Evolutionary conservation across 2,888 invertebrate species (phyloP), one percentile per base, ranked within the genome.

Genomic region (Neoascia interrupta): DNA sequence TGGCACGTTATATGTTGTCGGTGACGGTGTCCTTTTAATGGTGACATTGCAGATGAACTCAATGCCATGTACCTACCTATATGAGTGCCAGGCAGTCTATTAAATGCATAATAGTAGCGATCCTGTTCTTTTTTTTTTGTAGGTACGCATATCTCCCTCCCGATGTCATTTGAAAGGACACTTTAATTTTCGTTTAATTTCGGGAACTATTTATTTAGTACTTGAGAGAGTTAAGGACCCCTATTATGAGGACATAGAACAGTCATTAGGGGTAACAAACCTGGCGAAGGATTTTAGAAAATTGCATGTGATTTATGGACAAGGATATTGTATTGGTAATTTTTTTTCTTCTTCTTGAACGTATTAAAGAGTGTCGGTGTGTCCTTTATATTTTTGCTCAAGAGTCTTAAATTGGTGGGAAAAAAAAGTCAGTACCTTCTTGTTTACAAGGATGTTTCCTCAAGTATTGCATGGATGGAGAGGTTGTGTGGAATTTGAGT

Each of bases 211-310:
- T 73, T 72, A 72, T 79, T 61, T 56, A 79, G 79, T 68, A 56
- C 66, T 49, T 56, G 54, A 66, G 58, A n/a, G n/a, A 13, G 21
- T 31, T 11, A 47, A 73, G 61, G 61, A 73, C 79, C 79, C 73
- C 66, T 73, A 79, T 79, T 79, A 73, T 61, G 49, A 73, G 72
- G 66, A 79, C 73, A 85, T 83, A 86, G 83, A 84, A 83, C 84
- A 86, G 85, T 87, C 87, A 86, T 86, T 86, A 86, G 85, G 86
- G 86, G 84, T 87, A 84, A 86, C 86, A 83, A 88, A 85, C 87
- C 86, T 87, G 87, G 87, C 88, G 87, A 87, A 86, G 87, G 87
- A 87, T 88, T 87, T 85, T 51, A 21, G 49, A 61, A 69, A 74
- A 69, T 80, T 74, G 51, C 74, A 68, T 74, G 68, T 80, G 80